Conservation (phyloP, 2,113 vertebrate genomes). For the Ivindomyrus marchei region DNA sequence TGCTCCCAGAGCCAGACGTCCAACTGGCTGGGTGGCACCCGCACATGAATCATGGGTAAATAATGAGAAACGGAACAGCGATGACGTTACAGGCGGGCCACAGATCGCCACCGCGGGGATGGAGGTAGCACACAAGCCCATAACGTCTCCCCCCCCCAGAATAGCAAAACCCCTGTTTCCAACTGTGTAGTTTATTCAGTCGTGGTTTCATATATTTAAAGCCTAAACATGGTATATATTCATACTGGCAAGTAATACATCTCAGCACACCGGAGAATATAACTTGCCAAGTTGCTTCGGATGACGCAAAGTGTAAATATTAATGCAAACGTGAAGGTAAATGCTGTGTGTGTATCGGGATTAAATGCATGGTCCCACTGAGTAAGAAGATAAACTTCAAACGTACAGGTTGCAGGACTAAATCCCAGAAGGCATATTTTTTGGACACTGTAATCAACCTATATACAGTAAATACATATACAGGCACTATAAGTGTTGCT, state of each 20-base stretch:
- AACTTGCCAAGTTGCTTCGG: not conserved
- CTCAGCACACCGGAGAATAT: not conserved
- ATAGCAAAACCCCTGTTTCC: not conserved
- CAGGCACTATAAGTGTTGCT: not conserved
- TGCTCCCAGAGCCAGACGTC: not conserved
- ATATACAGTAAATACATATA: not conserved
- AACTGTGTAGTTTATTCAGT: not conserved
- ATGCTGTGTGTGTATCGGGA: not conserved
- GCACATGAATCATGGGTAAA: not conserved
- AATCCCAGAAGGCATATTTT: not conserved
- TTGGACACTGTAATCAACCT: not conserved
- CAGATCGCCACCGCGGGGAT: not conserved
- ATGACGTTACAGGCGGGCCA: not conserved
- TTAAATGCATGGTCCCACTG: not conserved
- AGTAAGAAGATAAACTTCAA: not conserved
- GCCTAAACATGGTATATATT: not conserved
- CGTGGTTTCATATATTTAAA: not conserved
- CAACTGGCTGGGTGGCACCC: not conserved
- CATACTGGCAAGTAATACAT: not conserved
- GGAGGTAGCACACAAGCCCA: not conserved
- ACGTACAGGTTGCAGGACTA: not conserved
- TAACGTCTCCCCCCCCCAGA: not conserved
- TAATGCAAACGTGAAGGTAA: not conserved
- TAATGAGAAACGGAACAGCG: not conserved
- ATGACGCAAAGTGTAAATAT: not conserved